Conservation (phyloP, 2,113 vertebrate genomes). For the Macaca fascicularis region T2T-MFA8v1.1 NC_088379.1:50137001-50137500, state of each 20-base stretch:
- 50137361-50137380: neutral
- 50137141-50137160: neutral
- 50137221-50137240: neutral
- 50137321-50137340: neutral
- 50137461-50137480: neutral
- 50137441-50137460: neutral
- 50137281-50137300: neutral
- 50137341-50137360: neutral
- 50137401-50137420: neutral
- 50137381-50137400: neutral
- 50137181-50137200: neutral
- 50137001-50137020: neutral
- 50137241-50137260: neutral
- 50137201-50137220: neutral
- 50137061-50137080: neutral
- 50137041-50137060: neutral
- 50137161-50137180: neutral
- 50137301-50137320: no score
- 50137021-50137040: neutral
- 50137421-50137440: neutral
- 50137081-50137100: neutral
- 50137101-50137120: neutral
- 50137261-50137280: neutral
- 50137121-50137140: neutral
- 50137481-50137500: neutral